phyloP scores from a whole-genome alignment of 64 coral and sea anemone species.

The Catalaphyllia jardinei region DNA sequence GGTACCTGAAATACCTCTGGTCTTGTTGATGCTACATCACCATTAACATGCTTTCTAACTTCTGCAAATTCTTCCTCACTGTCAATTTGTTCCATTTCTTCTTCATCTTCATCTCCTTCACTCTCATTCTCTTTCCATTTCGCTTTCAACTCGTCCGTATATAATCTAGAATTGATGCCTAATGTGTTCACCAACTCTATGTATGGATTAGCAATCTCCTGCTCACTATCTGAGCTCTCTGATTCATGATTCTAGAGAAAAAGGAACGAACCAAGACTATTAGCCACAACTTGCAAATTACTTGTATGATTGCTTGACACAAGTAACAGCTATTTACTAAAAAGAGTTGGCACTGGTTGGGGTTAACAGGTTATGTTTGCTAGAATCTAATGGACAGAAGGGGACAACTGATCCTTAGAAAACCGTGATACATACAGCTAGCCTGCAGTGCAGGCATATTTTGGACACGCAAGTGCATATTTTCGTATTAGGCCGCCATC shows the following conservation, averaged over 20 bases:
- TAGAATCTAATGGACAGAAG: too few species aligned
- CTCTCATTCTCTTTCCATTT: slow-evolving; percentile 63
- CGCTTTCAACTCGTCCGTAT: slow-evolving; percentile 33
- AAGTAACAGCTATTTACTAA: too few species aligned
- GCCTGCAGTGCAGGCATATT: too few species aligned
- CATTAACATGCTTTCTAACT: not conserved
- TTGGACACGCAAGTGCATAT: too few species aligned
- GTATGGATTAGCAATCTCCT: slow-evolving; percentile 47
- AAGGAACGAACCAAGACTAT: too few species aligned
- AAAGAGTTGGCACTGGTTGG: too few species aligned
- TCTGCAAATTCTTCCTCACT: not conserved
- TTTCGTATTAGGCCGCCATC: too few species aligned
- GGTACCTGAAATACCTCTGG: not conserved
- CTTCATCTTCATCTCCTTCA: slow-evolving; percentile 10
- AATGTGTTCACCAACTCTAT: slow-evolving; percentile 68
- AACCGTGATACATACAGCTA: too few species aligned
- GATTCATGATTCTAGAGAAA: not conserved
- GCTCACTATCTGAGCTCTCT: slow-evolving; percentile 38
- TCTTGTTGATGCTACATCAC: not conserved
- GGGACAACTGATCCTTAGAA: too few species aligned
- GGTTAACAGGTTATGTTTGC: too few species aligned
- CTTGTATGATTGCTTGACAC: too few species aligned
- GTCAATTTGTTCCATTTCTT: slow-evolving; percentile 23
- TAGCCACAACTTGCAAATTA: too few species aligned
- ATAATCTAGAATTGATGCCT: slow-evolving; percentile 8